Evolutionary conservation across 2,797 vertebrate genomes (phyloP).

Genomic region (Glossophaga mutica): DNA sequence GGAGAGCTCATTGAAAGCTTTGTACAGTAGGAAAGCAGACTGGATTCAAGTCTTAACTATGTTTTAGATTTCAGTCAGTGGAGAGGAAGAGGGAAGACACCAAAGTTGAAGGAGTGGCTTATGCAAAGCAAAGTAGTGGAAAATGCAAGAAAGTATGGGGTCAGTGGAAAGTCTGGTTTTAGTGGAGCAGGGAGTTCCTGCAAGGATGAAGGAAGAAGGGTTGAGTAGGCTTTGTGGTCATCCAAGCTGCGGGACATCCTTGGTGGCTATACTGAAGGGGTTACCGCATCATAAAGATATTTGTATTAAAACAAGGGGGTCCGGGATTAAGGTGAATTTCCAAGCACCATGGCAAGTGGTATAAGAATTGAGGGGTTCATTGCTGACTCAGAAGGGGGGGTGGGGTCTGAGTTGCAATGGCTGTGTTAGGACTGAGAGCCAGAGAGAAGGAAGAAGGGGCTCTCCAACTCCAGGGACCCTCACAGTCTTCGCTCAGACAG

Average conservation of each 20-base stretch:
- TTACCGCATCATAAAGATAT: not conserved
- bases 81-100: not conserved
- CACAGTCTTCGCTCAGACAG: not conserved
- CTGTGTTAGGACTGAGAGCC: not conserved
- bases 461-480: not conserved
- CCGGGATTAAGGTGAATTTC: not conserved
- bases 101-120: not conserved
- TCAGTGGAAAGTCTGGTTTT: not conserved
- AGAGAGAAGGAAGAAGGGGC: not conserved
- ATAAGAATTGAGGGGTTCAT: not conserved
- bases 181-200: not conserved
- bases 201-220: not conserved
- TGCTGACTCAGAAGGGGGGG: not conserved
- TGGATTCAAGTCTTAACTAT: not conserved
- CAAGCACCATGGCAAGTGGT: not conserved
- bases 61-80: not conserved
- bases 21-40: not conserved
- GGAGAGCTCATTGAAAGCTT: not conserved
- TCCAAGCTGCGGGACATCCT: not conserved
- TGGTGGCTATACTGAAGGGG: not conserved
- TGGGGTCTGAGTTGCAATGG: not conserved
- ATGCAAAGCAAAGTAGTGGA: not conserved
- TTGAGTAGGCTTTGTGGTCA: not conserved
- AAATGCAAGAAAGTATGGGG: not conserved
- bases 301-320: not conserved